Evolutionary conservation across 2,797 vertebrate genomes (phyloP).

Genomic region (Oreochromis grahami): DNA sequence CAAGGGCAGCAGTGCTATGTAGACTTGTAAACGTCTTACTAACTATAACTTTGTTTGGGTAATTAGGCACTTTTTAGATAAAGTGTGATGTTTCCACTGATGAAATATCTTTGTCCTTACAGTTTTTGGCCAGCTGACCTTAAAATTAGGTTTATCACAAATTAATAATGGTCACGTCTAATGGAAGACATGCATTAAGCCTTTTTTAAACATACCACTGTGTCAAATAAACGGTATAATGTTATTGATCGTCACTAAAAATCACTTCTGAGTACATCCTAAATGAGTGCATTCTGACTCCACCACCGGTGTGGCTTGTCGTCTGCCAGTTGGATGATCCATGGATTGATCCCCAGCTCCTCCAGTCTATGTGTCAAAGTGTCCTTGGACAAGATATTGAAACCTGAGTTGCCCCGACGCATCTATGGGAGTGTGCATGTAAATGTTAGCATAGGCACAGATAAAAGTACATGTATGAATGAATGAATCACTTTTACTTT

Average conservation of each 20-base stretch:
- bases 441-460: background rate
- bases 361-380: background rate
- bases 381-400: background rate
- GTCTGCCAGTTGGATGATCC: background rate
- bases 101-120: background rate
- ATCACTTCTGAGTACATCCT: background rate
- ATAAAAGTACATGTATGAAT: background rate
- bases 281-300: background rate
- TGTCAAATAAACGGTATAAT: background rate
- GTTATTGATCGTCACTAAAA: background rate
- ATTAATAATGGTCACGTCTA: fast-evolving
- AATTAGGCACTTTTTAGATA: background rate
- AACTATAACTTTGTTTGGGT: background rate
- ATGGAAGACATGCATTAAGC: background rate
- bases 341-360: background rate
- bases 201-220: background rate
- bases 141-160: background rate
- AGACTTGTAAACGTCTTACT: background rate
- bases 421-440: background rate
- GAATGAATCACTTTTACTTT: background rate
- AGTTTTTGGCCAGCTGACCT: background rate
- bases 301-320: background rate
- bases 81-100: background rate
- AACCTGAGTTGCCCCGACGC: background rate
- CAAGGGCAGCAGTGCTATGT: background rate